These are phyloP conservation scores for Pseudoatta argentina DNA, from an alignment of 1,140 invertebrate species.

Conservation along the genomic window DNA sequence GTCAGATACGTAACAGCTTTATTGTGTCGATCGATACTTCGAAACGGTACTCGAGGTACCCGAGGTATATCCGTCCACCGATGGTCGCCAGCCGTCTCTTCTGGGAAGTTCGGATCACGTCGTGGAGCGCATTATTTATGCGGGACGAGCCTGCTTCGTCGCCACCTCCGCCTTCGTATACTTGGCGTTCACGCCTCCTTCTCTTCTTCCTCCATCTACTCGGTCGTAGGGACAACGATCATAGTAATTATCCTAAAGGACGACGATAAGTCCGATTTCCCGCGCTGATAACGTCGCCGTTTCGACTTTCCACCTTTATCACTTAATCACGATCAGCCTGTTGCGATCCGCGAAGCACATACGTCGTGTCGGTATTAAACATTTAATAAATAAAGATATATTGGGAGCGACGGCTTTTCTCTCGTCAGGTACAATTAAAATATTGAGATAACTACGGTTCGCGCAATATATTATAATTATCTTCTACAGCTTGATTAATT, in stretches of 20 bases:
- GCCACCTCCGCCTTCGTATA: constrained; percentile 65
- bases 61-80: constrained; percentile 50
- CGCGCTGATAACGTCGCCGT: constrained; percentile 60
- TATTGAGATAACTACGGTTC: neutral
- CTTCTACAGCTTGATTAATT: constrained; percentile 3
- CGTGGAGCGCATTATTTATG: constrained; percentile 81
- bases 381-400: constrained; percentile 12
- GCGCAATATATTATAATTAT: no score
- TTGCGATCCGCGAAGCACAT: neutral
- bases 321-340: constrained; percentile 70
- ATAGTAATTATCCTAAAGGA: constrained; percentile 79
- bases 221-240: constrained; percentile 71
- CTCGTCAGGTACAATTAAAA: neutral
- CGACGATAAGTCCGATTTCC: constrained; percentile 71
- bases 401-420: neutral
- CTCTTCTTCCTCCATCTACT: neutral
- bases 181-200: constrained; percentile 62
- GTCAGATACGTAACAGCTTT: constrained; percentile 59
- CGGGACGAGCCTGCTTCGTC: constrained; percentile 70
- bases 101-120: constrained; percentile 79
- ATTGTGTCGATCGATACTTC: constrained; percentile 50
- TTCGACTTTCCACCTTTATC: constrained; percentile 68
- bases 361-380: constrained; percentile 10
- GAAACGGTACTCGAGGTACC: constrained; percentile 41
- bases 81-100: constrained; percentile 71